Evolutionary conservation across 2,797 vertebrate species (phyloP).

Genomic region (Odontamblyopus lacepedii): DNA sequence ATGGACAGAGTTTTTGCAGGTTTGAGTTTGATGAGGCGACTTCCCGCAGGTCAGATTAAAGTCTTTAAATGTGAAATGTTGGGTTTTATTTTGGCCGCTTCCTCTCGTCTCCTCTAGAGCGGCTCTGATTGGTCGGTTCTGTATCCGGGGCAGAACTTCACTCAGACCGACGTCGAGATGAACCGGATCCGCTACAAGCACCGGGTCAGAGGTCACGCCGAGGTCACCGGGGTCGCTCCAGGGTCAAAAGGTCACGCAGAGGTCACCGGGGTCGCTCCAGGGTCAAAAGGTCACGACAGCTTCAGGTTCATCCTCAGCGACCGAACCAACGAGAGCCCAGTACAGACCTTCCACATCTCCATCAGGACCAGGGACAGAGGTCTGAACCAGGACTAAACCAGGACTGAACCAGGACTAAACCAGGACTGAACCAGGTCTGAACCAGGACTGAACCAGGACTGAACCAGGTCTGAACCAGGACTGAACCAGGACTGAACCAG

Average conservation of each 20-base stretch:
- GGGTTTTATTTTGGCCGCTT: neutral
- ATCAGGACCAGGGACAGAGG: conserved; percentile 69
- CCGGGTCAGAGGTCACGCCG: conserved; percentile 6
- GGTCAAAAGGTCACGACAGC: conserved; percentile 67
- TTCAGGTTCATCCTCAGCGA: conserved; percentile 78
- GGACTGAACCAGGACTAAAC: neutral
- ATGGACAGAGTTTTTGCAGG: no score
- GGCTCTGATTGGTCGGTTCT: conserved; percentile 61
- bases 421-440: conserved; percentile 55
- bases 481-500: neutral
- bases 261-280: conserved; percentile 1
- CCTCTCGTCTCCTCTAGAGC: conserved; percentile 36
- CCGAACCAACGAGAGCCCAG: conserved; percentile 59
- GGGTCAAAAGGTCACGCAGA: conserved; percentile 63
- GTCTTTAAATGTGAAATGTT: no score
- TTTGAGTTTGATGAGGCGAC: no score
- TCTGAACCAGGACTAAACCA: conserved; percentile 34
- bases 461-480: neutral
- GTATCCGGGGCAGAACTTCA: conserved; percentile 74
- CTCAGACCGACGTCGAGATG: conserved; percentile 73
- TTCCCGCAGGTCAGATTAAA: no score
- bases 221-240: neutral
- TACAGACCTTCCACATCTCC: conserved; percentile 68
- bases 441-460: neutral
- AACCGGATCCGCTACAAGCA: conserved; percentile 75